Evolutionary conservation across 1,140 invertebrate species (phyloP).

Genomic region (Dendroctonus valens): DNA sequence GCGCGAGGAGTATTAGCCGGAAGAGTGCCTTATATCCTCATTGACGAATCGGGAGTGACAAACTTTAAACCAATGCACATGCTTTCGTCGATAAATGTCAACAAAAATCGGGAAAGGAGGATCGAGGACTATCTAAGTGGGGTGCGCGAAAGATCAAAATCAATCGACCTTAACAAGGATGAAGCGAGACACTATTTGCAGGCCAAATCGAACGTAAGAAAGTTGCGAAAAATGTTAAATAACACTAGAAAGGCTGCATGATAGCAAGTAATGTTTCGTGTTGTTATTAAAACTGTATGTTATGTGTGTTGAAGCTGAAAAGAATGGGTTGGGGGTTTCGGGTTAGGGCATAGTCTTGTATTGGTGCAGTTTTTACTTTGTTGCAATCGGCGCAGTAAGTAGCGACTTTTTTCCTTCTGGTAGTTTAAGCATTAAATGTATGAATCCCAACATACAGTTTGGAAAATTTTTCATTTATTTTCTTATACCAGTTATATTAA

Average conservation of each 20-base stretch:
- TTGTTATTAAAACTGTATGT: conserved; percentile 18
- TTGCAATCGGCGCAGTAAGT: conserved; percentile 16
- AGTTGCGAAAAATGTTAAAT: conserved; percentile 39
- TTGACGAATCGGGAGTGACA: conserved; percentile 73
- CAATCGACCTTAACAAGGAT: conserved; percentile 30
- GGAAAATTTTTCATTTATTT: no score
- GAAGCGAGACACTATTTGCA: conserved; percentile 37
- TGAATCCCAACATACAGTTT: no score
- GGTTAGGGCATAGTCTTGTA: conserved; percentile 13
- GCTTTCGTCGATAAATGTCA: conserved; percentile 65
- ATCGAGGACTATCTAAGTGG: conserved; percentile 56
- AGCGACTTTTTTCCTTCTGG: not conserved
- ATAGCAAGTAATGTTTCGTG: conserved; percentile 12
- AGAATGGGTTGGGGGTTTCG: not conserved
- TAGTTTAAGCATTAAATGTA: no score
- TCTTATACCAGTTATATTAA: no score
- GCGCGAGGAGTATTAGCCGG: conserved; percentile 71
- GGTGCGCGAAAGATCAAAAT: conserved; percentile 31
- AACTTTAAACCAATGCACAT: conserved; percentile 76
- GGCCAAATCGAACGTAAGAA: conserved; percentile 42
- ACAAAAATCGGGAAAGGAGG: conserved; percentile 52
- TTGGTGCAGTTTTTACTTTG: not conserved
- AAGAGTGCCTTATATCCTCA: conserved; percentile 70
- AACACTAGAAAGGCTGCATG: conserved; percentile 41
- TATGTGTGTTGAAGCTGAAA: conserved; percentile 16